Evolutionary conservation across 35 echinoderm and acorn worm species (phyloP), one percentile per base, ranked within the genome.

Genomic region (Lytechinus variegatus): DNA sequence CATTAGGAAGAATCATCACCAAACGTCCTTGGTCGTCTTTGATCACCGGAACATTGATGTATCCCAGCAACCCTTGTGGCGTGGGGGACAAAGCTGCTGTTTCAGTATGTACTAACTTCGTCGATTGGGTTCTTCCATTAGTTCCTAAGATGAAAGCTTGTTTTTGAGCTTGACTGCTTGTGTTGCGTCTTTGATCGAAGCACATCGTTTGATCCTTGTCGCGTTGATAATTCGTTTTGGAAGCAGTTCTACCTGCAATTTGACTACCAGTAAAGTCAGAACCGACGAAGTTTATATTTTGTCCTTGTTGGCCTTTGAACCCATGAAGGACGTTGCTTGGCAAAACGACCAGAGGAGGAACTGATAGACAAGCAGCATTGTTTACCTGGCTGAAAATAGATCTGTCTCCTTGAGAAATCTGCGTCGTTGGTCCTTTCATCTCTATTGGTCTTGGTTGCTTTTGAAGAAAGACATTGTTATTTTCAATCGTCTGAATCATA

Each of bases 31-130:
- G n/a, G 27, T 27, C 92, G 53, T 93, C 92, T 93, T 57, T 54
- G n/a, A 93, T 57, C 52, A 93, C 92, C 10, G 92, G 92, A 11
- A 93, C 92, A 57, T 93, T 93, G 53, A 93, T 93, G 53, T 93
- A 93, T 53, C 92, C 92, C 13, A 93, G 53, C 27, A 93, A 10
- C 12, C 92, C 54, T 10, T 57, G 92, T 11, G 55, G 53, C 28
- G n/a, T 52, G 12, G 28, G 14, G 16, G 27, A 10, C 29, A 44
- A 14, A 3, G 9, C n/a, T 90, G 88, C 52, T 52, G 88, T 90
- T 21, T 44, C 88, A 33, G 3, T 10, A 4, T 90, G 88, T 90
- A 10, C 9, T 33, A 33, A 52, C 1, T 90, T 90, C 16, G 11
- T 54, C 14, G 9, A 28, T 21, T 44, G 88, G 13, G 14, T 21